phyloP scores from a whole-genome alignment of 2,888 invertebrate species.

The Ptychoptera contaminata region DNA sequence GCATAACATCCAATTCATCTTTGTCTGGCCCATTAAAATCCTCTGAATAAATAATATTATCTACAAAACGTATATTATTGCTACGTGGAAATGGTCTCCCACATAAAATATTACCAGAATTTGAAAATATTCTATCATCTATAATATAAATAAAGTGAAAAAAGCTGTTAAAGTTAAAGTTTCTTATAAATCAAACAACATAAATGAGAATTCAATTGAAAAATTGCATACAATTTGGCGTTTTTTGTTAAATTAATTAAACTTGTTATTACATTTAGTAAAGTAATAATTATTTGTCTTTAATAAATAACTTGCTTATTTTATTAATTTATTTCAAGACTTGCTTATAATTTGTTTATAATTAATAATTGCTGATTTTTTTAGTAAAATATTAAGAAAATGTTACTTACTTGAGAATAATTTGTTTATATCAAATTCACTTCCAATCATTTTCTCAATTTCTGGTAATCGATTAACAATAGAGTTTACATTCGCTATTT shows the following conservation, averaged over 20 bases:
- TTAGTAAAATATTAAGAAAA: background rate
- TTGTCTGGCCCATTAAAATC: slow-evolving; percentile 27
- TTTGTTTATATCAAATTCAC: slow-evolving; percentile 7
- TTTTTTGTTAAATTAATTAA: too few relatives aligned
- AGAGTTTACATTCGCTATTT: slow-evolving; percentile 19
- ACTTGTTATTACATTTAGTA: too few relatives aligned
- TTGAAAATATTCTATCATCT: slow-evolving; percentile 32
- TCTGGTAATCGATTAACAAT: slow-evolving; percentile 22
- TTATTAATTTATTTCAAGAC: too few relatives aligned
- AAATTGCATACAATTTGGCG: background rate
- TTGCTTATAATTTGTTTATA: too few relatives aligned
- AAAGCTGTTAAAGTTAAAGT: background rate
- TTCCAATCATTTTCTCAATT: slow-evolving; percentile 22
- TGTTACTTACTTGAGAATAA: background rate
- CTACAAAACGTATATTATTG: slow-evolving; percentile 26
- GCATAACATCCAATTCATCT: slow-evolving; percentile 27
- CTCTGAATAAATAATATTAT: slow-evolving; percentile 25
- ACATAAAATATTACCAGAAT: slow-evolving; percentile 42
- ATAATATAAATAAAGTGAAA: background rate
- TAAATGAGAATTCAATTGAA: background rate
- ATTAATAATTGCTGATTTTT: too few relatives aligned
- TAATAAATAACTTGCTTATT: too few relatives aligned
- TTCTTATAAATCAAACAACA: background rate
- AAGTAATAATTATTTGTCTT: too few relatives aligned
- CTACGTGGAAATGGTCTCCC: slow-evolving; percentile 38